Percentiles rank a stretch among this genome's conserved stretches.
phyloP scores from a whole-genome alignment of 1,140 invertebrate species.

The Campoletis sonorensis region DNA sequence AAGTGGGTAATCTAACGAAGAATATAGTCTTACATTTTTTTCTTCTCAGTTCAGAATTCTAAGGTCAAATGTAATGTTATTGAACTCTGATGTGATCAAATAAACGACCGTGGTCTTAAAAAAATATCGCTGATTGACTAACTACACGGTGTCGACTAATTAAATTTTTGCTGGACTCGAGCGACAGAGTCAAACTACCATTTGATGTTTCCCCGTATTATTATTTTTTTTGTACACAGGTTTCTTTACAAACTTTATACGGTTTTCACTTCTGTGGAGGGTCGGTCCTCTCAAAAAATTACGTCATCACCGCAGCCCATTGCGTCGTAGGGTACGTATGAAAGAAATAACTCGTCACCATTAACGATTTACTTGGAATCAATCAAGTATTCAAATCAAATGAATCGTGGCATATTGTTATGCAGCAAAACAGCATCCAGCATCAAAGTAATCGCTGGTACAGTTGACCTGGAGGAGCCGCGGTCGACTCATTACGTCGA shows the following conservation, averaged over 20 bases:
- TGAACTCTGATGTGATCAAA: no score
- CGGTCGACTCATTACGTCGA: slow-evolving; percentile 14
- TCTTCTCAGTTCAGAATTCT: no score
- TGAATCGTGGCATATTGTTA: not conserved
- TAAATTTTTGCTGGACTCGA: no score
- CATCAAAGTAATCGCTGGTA: slow-evolving; percentile 45
- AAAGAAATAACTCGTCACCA: not conserved
- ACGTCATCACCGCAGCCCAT: slow-evolving; percentile 76
- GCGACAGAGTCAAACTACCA: no score
- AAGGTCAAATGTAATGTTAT: no score
- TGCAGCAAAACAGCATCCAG: not conserved
- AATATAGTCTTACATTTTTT: not conserved
- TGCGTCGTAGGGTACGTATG: slow-evolving; percentile 64
- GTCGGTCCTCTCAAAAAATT: slow-evolving; percentile 73
- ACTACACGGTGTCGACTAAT: no score
- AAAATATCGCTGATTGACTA: no score
- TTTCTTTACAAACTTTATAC: slow-evolving; percentile 35
- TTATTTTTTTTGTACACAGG: slow-evolving; percentile 4
- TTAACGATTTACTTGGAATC: not conserved
- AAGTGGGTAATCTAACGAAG: not conserved
- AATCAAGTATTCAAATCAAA: not conserved
- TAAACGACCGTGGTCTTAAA: no score
- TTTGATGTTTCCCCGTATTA: no score
- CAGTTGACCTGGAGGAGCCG: slow-evolving; percentile 39
- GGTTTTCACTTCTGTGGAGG: slow-evolving; percentile 74